phyloP scores from a whole-genome alignment of 2,797 vertebrate species.

The Hemibagrus guttatus region DNA sequence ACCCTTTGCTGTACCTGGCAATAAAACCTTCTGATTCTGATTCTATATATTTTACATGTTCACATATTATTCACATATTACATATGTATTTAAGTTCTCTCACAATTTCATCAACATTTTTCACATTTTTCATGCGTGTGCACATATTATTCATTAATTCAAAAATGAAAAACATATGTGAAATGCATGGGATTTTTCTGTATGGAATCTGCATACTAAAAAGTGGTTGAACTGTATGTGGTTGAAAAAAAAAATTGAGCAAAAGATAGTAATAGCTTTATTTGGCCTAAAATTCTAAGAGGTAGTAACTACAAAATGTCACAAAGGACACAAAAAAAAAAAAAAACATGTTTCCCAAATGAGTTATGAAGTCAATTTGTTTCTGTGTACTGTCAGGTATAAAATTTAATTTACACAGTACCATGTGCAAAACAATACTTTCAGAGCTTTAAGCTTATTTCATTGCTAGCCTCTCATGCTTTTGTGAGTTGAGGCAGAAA shows the following conservation, averaged over 20 bases:
- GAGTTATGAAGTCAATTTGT: constrained; percentile 22
- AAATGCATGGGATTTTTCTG: background rate
- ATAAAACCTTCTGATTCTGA: too few relatives aligned
- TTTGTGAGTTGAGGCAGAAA: constrained; percentile 19
- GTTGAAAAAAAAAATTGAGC: background rate
- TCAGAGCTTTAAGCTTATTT: constrained; percentile 12
- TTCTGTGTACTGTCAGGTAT: constrained; percentile 21
- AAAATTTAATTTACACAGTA: constrained; percentile 33
- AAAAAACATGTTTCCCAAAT: constrained; percentile 18
- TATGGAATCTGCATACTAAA: background rate
- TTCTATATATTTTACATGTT: background rate
- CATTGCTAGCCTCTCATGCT: constrained; percentile 1
- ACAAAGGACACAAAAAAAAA: constrained; percentile 13
- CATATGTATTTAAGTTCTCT: background rate
- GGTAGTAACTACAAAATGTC: background rate
- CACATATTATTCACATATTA: background rate
- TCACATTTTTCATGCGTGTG: background rate
- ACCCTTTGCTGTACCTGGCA: too few relatives aligned
- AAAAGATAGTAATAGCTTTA: background rate
- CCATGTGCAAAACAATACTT: constrained; percentile 33
- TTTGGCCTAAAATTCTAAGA: background rate
- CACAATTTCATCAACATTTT: background rate
- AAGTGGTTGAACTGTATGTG: background rate
- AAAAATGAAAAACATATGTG: background rate
- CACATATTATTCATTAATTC: background rate